These are phyloP conservation scores for Heliconius ethilla DNA, from an alignment of 2,888 invertebrate species.

Conservation along the genomic window DNA sequence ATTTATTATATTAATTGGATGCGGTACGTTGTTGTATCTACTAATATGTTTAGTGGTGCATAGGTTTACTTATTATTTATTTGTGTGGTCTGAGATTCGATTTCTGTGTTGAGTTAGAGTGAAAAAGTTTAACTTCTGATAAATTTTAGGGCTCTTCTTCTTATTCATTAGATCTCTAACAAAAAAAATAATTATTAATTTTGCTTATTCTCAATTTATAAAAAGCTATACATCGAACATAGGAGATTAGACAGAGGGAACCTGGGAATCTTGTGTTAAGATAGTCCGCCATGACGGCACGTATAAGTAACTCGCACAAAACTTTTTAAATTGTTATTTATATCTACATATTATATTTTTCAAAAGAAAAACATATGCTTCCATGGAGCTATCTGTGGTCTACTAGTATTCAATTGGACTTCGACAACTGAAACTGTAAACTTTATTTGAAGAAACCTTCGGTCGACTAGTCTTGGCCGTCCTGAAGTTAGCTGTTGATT, in stretches of 20 bases:
- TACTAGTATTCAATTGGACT: not conserved
- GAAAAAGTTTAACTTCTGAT: too few species aligned
- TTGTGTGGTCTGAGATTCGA: not conserved
- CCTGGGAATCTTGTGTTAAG: not conserved
- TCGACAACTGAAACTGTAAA: not conserved
- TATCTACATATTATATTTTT: too few species aligned
- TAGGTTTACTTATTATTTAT: not conserved
- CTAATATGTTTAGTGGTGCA: not conserved
- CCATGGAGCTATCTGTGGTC: not conserved
- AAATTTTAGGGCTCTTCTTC: too few species aligned
- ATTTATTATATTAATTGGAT: conserved; percentile 17
- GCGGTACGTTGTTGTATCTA: not conserved
- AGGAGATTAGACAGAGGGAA: not conserved
- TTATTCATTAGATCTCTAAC: too few species aligned
- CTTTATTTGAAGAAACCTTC: not conserved
- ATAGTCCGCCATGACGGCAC: not conserved
- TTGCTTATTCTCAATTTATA: not conserved
- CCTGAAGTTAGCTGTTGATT: too few species aligned
- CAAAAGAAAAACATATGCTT: not conserved
- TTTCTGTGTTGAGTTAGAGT: not conserved
- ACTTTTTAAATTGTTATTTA: not conserved
- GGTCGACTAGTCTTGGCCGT: not conserved
- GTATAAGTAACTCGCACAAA: not conserved
- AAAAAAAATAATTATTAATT: too few species aligned
- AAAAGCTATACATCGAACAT: too few species aligned